Percentiles rank a stretch among this genome's conserved stretches.
Evolutionary conservation across 2,797 vertebrate genomes (phyloP).

Genomic region (Protosalanx chinensis): DNA sequence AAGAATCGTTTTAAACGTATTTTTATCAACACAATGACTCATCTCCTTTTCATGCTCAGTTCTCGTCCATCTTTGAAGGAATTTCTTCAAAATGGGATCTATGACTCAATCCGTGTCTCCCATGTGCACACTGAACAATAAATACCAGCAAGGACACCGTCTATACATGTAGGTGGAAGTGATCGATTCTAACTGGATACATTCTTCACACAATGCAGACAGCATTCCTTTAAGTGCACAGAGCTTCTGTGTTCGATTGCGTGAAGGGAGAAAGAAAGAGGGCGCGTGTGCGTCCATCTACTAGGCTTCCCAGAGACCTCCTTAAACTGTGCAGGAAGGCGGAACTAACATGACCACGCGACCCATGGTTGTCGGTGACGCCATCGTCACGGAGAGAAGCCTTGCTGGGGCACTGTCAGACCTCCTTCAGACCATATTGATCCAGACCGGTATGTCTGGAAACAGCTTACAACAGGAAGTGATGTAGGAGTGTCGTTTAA

Average conservation of each 20-base stretch:
- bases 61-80: too few species aligned
- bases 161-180: not conserved
- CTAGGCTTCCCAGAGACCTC: slow-evolving; percentile 66
- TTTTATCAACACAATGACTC: too few species aligned
- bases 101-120: too few species aligned
- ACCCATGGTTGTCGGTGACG: slow-evolving; percentile 53
- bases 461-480: slow-evolving; percentile 25
- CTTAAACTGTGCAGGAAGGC: slow-evolving; percentile 76
- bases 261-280: slow-evolving; percentile 2
- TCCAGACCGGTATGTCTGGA: slow-evolving; percentile 31
- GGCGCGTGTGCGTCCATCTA: slow-evolving; percentile 41
- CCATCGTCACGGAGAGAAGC: slow-evolving; percentile 34
- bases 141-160: too few species aligned
- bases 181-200: not conserved
- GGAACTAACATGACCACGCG: slow-evolving; percentile 70
- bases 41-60: too few species aligned
- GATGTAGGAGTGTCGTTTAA: not conserved
- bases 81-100: too few species aligned
- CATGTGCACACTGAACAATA: too few species aligned
- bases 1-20: too few species aligned
- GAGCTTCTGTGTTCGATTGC: slow-evolving; percentile 27
- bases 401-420: slow-evolving; percentile 36
- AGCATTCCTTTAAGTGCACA: slow-evolving; percentile 22
- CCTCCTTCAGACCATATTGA: slow-evolving; percentile 28
- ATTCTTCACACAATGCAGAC: not conserved